phyloP scores from a whole-genome alignment of 2,888 invertebrate species.

The Vanessa cardui region DNA sequence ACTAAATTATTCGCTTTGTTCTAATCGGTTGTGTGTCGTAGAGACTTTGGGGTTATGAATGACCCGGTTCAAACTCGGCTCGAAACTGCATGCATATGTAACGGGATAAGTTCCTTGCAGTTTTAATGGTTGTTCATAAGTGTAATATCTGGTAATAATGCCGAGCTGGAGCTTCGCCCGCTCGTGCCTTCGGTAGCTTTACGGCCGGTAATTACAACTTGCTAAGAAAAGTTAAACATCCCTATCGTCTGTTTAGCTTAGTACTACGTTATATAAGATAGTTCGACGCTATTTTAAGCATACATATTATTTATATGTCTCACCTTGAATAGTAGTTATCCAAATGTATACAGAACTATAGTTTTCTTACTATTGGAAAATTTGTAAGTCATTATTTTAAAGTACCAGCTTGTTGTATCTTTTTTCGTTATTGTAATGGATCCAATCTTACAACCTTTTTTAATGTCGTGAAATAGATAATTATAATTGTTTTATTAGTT shows the following conservation, averaged over 20 bases:
- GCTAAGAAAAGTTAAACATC: constrained; percentile 23
- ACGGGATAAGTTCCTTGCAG: constrained; percentile 67
- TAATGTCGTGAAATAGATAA: no score
- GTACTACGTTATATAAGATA: no score
- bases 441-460: no score
- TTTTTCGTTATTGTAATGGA: no score
- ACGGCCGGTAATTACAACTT: constrained; percentile 37
- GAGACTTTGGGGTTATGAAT: constrained; percentile 61
- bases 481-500: no score
- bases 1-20: constrained; percentile 17
- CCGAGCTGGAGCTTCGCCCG: constrained; percentile 43
- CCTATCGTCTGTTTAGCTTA: not conserved
- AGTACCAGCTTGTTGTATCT: no score
- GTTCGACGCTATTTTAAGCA: not conserved
- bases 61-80: constrained; percentile 54
- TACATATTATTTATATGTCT: not conserved
- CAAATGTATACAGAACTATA: no score
- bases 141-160: constrained; percentile 76
- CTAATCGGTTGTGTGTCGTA: constrained; percentile 44
- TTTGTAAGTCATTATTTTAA: no score
- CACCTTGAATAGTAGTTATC: no score
- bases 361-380: no score
- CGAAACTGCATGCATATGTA: constrained; percentile 72
- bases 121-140: constrained; percentile 77
- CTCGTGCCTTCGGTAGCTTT: constrained; percentile 46